Percentiles rank a stretch among this genome's conserved stretches.
phyloP scores from a whole-genome alignment of 2,888 invertebrate genomes.

The Cryptocheilus praepositus region DNA sequence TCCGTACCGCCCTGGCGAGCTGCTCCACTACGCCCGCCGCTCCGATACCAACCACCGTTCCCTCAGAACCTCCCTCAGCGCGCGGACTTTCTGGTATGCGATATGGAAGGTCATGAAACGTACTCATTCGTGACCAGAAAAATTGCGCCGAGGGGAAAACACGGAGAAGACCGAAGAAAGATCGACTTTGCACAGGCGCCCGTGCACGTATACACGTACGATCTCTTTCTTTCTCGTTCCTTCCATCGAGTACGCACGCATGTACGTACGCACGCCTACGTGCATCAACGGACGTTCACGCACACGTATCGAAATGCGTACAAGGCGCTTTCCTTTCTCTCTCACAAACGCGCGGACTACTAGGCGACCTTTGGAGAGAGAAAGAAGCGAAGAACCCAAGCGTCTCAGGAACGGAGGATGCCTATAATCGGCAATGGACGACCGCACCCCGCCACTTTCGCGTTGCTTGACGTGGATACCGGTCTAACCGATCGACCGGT shows the following conservation, averaged over 20 bases:
- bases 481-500: constrained; percentile 59
- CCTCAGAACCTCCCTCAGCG: too few species aligned
- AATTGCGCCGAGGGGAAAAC: constrained; percentile 29
- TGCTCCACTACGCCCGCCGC: too few species aligned
- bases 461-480: constrained; percentile 58
- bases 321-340: constrained; percentile 32
- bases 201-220: background rate
- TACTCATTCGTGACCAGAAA: constrained; percentile 50
- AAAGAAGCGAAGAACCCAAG: constrained; percentile 20
- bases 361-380: constrained; percentile 25
- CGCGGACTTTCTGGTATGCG: constrained; percentile 31
- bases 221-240: constrained; percentile 12
- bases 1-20: too few species aligned
- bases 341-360: constrained; percentile 8
- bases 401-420: constrained; percentile 60
- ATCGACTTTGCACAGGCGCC: constrained; percentile 21
- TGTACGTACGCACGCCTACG: background rate
- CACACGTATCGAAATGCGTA: background rate
- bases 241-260: background rate
- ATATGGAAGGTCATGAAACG: constrained; percentile 42
- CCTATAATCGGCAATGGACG: constrained; percentile 72
- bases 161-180: constrained; percentile 34
- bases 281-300: background rate
- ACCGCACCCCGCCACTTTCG: constrained; percentile 68
- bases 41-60: too few species aligned